Conservation (phyloP, 2,113 vertebrate species). For the Chinchilla lanigera region DNA sequence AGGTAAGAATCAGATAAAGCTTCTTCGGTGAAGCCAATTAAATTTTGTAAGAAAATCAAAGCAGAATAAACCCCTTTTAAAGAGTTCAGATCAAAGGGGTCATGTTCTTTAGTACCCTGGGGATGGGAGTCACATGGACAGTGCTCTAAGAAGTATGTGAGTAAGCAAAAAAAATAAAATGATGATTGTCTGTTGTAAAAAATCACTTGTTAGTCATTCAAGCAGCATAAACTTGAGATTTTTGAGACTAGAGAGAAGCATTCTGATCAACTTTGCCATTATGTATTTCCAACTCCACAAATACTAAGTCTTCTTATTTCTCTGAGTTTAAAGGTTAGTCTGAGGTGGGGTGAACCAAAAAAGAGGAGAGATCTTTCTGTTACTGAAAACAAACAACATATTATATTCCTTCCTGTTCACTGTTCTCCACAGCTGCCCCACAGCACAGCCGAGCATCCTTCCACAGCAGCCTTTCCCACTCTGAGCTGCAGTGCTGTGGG, state of each 20-base stretch:
- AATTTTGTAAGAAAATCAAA: neutral
- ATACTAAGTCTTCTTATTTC: neutral
- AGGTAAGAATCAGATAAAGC: neutral
- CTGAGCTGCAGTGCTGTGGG: no score
- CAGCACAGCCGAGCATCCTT: neutral
- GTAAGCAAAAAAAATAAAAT: neutral
- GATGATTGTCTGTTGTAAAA: neutral
- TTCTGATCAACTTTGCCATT: neutral
- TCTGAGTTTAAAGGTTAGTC: neutral
- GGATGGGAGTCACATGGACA: no score
- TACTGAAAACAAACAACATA: neutral
- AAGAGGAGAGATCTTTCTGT: neutral
- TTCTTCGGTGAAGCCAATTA: neutral
- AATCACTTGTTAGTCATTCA: neutral
- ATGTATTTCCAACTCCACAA: neutral
- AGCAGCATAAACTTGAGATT: neutral
- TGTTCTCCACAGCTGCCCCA: no score
- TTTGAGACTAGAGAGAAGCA: slow-evolving; percentile 41
- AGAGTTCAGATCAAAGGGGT: neutral
- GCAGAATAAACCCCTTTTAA: neutral
- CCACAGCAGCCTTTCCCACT: neutral
- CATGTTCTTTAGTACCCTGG: neutral
- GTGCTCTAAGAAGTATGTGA: neutral
- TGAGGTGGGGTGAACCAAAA: neutral
- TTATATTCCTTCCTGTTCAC: neutral